Percentiles rank a stretch among this genome's conserved stretches.
phyloP scores from a whole-genome alignment of 2,888 invertebrate genomes.

The Drosophila antonietae region DNA sequence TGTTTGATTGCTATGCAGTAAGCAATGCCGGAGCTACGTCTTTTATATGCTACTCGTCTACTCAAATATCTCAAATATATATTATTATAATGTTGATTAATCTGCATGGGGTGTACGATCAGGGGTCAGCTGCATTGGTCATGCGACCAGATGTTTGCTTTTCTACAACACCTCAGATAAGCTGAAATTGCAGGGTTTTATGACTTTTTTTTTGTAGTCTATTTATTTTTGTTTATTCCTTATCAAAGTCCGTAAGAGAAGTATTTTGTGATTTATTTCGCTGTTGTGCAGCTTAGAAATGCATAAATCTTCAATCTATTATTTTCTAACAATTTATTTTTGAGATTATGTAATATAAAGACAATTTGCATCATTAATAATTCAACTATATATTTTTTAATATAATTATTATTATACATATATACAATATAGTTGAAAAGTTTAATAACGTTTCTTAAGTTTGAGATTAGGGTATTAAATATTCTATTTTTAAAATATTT shows the following conservation, averaged over 20 bases:
- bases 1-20: neutral
- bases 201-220: neutral
- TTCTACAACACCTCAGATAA: conserved; percentile 2
- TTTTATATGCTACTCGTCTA: conserved; percentile 24
- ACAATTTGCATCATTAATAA: conserved; percentile 16
- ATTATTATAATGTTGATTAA: neutral
- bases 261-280: neutral
- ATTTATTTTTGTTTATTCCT: conserved; percentile 1
- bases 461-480: no score
- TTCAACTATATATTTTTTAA: neutral
- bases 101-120: neutral
- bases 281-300: conserved; percentile 5
- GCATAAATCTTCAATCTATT: neutral
- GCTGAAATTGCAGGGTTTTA: neutral
- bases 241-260: conserved; percentile 25
- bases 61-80: conserved; percentile 9
- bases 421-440: no score
- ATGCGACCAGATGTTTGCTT: conserved; percentile 19
- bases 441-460: no score
- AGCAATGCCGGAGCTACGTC: conserved; percentile 3
- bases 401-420: no score
- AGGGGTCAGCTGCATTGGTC: conserved; percentile 14
- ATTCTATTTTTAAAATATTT: no score
- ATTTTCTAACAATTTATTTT: neutral
- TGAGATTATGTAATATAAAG: conserved; percentile 13